Percentiles rank a stretch among this genome's conserved stretches.
Evolutionary conservation across 2,888 invertebrate genomes (phyloP).

Genomic region (Blera fallax): DNA sequence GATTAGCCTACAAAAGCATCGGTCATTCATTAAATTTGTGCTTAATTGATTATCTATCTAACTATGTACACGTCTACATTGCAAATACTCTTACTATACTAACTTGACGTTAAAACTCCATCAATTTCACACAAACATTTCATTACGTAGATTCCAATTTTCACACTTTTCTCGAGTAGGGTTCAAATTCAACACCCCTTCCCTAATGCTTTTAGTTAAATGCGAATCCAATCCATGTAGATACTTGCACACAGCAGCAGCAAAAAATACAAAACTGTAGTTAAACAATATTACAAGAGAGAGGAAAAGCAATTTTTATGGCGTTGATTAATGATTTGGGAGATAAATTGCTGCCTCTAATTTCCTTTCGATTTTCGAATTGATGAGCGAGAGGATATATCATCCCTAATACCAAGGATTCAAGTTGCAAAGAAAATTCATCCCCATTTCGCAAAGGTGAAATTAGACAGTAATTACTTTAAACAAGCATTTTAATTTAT

Average conservation of each 20-base stretch:
- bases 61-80: background rate
- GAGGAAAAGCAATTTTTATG: conserved; percentile 70
- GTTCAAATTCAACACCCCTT: conserved; percentile 45
- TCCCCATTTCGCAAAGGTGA: conserved; percentile 25
- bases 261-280: conserved; percentile 28
- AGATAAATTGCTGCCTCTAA: conserved; percentile 72
- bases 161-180: conserved; percentile 53
- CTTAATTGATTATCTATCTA: background rate
- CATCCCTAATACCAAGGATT: conserved; percentile 7
- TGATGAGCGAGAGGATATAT: conserved; percentile 57
- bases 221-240: conserved; percentile 62
- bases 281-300: conserved; percentile 43
- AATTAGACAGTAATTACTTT: conserved; percentile 51
- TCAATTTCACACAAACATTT: conserved; percentile 61
- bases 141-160: conserved; percentile 56
- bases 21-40: background rate
- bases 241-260: conserved; percentile 20
- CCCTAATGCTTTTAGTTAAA: conserved; percentile 34
- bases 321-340: conserved; percentile 72
- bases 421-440: conserved; percentile 10
- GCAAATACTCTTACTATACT: background rate
- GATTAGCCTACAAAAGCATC: background rate
- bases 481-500: conserved; percentile 52
- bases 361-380: conserved; percentile 72
- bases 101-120: conserved; percentile 20